phyloP scores from a whole-genome alignment of 1,140 invertebrate genomes.

The Mycetomoellerius zeteki region DNA sequence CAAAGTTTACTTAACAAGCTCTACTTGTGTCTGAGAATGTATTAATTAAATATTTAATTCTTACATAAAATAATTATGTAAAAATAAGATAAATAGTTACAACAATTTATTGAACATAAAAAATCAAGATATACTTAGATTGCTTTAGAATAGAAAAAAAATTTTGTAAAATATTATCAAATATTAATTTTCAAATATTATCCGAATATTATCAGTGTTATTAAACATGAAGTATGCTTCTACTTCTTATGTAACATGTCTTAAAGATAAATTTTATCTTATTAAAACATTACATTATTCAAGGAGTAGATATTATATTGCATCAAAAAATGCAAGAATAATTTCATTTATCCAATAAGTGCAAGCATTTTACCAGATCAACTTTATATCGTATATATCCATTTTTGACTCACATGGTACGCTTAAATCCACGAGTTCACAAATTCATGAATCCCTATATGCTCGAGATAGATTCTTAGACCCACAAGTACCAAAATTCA shows the following conservation, averaged over 20 bases:
- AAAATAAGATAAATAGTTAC: neutral
- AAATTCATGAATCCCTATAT: neutral
- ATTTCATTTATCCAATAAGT: neutral
- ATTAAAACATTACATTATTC: neutral
- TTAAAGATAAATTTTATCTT: constrained; percentile 23
- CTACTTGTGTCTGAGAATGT: neutral
- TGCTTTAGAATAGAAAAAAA: neutral
- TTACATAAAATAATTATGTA: neutral
- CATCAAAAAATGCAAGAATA: neutral
- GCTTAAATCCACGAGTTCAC: neutral
- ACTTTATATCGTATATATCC: neutral
- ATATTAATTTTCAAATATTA: constrained; percentile 2
- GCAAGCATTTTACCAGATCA: neutral
- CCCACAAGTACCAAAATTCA: neutral
- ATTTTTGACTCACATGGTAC: neutral
- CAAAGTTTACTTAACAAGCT: neutral
- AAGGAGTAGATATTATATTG: neutral
- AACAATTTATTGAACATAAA: neutral
- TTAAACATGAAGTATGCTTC: neutral
- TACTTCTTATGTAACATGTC: neutral
- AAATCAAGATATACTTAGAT: neutral
- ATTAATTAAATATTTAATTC: neutral
- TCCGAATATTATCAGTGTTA: neutral
- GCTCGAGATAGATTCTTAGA: neutral
- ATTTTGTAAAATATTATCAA: neutral